These are phyloP conservation scores for Takifugu rubripes DNA, from an alignment of 2,797 vertebrate species.

Conservation along the genomic window DNA sequence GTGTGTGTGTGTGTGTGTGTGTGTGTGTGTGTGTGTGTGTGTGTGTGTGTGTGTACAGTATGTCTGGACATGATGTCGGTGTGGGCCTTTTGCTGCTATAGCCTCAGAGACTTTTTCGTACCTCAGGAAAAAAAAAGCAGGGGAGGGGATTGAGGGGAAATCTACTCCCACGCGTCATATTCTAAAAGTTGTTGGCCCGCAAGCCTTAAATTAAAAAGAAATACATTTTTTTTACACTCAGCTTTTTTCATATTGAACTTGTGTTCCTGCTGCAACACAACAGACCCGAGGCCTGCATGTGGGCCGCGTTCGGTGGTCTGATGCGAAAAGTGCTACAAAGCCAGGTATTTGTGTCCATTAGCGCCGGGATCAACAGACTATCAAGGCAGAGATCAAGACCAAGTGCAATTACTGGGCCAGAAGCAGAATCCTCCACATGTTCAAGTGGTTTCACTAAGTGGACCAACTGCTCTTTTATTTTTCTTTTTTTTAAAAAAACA, in stretches of 20 bases:
- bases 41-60: too few species aligned
- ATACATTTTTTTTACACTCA: conserved; percentile 18
- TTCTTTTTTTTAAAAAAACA: conserved; percentile 10
- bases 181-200: conserved; percentile 47
- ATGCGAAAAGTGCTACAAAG: conserved; percentile 48
- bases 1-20: too few species aligned
- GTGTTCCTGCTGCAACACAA: conserved; percentile 24
- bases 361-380: conserved; percentile 74
- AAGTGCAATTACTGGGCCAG: conserved; percentile 58
- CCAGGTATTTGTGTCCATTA: conserved; percentile 73
- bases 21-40: too few species aligned
- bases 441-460: conserved; percentile 52
- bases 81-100: too few species aligned
- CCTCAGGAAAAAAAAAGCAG: background rate
- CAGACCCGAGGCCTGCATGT: conserved; percentile 48
- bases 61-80: too few species aligned
- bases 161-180: conserved; percentile 41
- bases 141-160: conserved; percentile 25
- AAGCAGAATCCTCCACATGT: conserved; percentile 42
- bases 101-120: background rate
- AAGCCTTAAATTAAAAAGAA: conserved; percentile 47
- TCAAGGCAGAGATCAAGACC: conserved; percentile 63
- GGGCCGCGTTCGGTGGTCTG: conserved; percentile 28
- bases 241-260: conserved; percentile 14
- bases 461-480: conserved; percentile 36